Evolutionary conservation across 2,797 vertebrate genomes (phyloP).

Genomic region (Lycodopsis pacificus): DNA sequence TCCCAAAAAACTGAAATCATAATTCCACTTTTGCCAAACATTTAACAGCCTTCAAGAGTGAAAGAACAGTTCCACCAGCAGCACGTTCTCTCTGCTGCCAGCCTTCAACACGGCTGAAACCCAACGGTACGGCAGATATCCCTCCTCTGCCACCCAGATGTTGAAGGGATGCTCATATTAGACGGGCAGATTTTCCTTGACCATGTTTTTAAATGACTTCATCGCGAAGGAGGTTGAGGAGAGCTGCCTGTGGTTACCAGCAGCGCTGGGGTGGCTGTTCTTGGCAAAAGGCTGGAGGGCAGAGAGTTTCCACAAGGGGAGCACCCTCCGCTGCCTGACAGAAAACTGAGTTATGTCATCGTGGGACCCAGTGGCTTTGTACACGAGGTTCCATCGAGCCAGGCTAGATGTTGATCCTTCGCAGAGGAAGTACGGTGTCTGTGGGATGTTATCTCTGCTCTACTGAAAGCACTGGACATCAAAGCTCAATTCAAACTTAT

Average conservation of each 20-base stretch:
- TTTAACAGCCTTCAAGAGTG: not conserved
- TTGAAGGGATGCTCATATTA: constrained; percentile 57
- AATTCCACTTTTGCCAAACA: not conserved
- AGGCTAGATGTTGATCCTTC: not conserved
- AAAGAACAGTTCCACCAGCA: not conserved
- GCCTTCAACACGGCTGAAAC: constrained; percentile 31
- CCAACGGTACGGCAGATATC: constrained; percentile 36
- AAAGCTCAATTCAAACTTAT: not conserved
- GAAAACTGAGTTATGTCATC: constrained; percentile 61
- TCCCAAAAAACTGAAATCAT: not conserved
- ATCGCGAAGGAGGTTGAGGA: constrained; percentile 66
- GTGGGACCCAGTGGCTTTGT: constrained; percentile 19
- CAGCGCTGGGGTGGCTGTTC: constrained; percentile 64
- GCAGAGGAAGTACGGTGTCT: not conserved
- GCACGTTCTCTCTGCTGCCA: constrained; percentile 6
- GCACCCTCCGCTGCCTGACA: constrained; percentile 57
- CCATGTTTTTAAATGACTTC: constrained; percentile 65
- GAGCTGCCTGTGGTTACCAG: constrained; percentile 69
- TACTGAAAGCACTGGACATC: not conserved
- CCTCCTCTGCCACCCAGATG: constrained; percentile 51
- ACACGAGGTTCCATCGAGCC: constrained; percentile 27
- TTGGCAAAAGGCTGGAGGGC: constrained; percentile 53
- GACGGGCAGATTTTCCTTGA: constrained; percentile 61
- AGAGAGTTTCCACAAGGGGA: constrained; percentile 70
- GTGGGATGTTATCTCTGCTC: constrained; percentile 3